Base-by-base conservation (phyloP, 2,797 vertebrate genomes). In the Pseudocheirus occidentalis region DNA sequence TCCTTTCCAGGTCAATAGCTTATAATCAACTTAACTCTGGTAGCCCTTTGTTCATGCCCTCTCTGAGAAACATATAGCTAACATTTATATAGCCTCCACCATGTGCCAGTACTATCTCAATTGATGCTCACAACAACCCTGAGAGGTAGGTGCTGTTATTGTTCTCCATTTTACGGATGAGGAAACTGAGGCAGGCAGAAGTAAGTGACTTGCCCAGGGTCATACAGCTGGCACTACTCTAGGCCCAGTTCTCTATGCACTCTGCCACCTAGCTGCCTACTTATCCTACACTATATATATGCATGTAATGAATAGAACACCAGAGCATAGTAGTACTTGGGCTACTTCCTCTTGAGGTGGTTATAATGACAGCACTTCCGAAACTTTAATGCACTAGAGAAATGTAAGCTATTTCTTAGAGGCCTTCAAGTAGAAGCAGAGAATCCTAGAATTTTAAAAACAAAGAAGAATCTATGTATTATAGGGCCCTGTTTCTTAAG, bases 401-500 rank as follows among this genome's bases (percentile, higher is more conserved):
- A 66, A 66, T 66, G 5, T n/a, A 14, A 66, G 34, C 34, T 66
- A 2, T 1, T 66, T 66, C 18, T 40, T 73, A 6, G 5, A 73
- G n/a, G 18, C n/a, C 66, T 73, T 73, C 66, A 73, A 40, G 18
- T 40, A 73, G 34, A 73, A 73, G 18, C 66, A 73, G 66, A 73
- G 66, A 73, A 73, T 40, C 18, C 1, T 2, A 73, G 16, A 40
- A 40, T 40, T 73, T 73, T 40, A 40, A 40, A 73, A 40, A 40
- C 21, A 40, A 73, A 73, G 2, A 73, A 40, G 18, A 73, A 62
- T 14, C 31, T 66, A 34, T 66, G 59, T 66, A 66, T 16, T 5
- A 34, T 62, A 66, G 14, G 12, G 31, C 59, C 34, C 50, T 93
- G 46, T 57, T 94, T 92, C 55, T 90, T 96, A 92, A 95, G 73